Evolutionary conservation across 2,797 vertebrate species (phyloP).

Genomic region (Premnoplex brunnescens): DNA sequence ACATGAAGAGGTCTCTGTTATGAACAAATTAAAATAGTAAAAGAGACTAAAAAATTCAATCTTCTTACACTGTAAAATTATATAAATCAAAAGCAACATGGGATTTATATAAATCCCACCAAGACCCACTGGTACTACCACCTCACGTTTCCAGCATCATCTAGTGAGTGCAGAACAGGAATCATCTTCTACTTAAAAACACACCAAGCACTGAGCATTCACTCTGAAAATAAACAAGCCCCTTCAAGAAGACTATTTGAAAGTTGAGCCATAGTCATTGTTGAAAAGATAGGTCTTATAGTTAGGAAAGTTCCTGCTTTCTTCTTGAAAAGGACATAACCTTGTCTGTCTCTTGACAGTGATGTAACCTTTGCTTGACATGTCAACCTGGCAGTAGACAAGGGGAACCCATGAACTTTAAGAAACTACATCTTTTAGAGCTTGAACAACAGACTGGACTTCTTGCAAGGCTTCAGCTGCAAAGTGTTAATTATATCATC

Average conservation of each 20-base stretch:
- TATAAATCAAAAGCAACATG: not conserved
- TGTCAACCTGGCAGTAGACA: not conserved
- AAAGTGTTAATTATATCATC: conserved; percentile 47
- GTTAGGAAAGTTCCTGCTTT: not conserved
- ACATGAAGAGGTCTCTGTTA: not conserved
- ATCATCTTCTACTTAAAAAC: not conserved
- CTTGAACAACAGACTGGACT: not conserved
- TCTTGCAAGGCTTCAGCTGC: conserved; percentile 43
- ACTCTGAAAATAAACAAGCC: not conserved
- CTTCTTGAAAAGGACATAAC: not conserved
- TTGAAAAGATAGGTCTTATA: not conserved
- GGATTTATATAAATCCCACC: not conserved
- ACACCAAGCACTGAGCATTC: not conserved
- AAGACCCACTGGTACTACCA: not conserved
- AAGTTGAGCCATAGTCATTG: not conserved
- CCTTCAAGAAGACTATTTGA: not conserved
- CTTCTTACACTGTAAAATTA: not conserved
- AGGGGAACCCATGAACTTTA: not conserved
- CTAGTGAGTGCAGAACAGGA: not conserved
- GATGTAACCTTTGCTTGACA: not conserved
- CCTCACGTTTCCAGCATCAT: not conserved
- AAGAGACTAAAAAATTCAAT: not conserved
- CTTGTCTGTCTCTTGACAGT: not conserved
- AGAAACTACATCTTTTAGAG: conserved; percentile 19
- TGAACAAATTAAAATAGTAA: not conserved